Conservation (phyloP, 2,888 invertebrate genomes). For the Automeris io region DNA sequence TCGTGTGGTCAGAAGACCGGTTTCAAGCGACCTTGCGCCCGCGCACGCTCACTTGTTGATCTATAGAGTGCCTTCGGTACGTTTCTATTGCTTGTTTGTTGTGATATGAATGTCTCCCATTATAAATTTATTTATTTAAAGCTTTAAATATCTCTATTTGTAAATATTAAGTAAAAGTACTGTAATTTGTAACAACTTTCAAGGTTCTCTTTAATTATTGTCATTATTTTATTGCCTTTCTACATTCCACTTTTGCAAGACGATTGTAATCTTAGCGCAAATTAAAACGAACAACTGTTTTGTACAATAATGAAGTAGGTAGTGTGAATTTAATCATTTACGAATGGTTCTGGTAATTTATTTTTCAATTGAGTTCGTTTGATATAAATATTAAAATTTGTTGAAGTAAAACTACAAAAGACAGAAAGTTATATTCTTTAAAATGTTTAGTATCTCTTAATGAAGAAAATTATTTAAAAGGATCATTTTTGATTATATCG, state of each 20-base stretch:
- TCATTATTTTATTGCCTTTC: background rate
- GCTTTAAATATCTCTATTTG: background rate
- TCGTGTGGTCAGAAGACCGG: conserved; percentile 48
- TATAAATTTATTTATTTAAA: conserved; percentile 8
- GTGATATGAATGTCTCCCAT: conserved; percentile 14
- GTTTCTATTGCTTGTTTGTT: conserved; percentile 29
- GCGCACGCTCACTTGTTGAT: conserved; percentile 63
- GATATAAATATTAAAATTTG: no score
- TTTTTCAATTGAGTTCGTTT: no score
- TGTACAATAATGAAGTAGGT: no score
- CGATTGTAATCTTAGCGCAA: no score
- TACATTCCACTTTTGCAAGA: background rate
- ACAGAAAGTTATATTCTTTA: no score
- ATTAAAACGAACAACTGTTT: no score
- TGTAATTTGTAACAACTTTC: background rate
- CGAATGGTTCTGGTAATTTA: no score
- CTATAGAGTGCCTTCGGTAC: conserved; percentile 43
- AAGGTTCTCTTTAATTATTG: background rate
- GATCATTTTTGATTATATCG: no score
- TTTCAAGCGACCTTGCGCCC: conserved; percentile 62
- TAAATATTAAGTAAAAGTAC: background rate
- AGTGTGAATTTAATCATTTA: no score
- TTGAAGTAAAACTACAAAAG: no score
- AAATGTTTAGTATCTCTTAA: no score
- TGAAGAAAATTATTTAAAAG: no score